A percentile compares a stretch with the other conserved stretches of the same genome.
These are phyloP conservation scores for Benthosema pterotum DNA, from an alignment of 2,797 vertebrate species.

Conservation along the genomic window DNA sequence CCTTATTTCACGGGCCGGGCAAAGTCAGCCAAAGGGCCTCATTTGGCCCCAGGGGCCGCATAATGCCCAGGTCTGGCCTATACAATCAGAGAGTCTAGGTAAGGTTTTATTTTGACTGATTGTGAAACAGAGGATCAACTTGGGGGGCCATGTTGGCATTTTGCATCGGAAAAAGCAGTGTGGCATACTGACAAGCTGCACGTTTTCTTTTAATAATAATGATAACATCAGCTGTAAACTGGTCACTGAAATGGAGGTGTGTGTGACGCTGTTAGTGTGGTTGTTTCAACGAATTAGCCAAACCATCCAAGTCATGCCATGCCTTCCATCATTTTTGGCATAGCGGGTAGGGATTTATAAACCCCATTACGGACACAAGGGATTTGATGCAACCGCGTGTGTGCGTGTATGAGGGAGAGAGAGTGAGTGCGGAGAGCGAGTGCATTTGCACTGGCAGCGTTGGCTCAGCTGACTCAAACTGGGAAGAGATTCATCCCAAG, in stretches of 20 bases:
- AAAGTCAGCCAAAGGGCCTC: no score
- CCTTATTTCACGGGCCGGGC: no score
- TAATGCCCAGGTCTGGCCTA: no score
- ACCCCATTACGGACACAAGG: conserved; percentile 61
- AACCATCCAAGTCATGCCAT: conserved; percentile 25
- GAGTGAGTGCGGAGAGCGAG: conserved; percentile 38
- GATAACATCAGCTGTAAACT: background rate
- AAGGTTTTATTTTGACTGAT: no score
- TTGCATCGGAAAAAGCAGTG: no score
- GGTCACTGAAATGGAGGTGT: background rate
- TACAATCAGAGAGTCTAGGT: no score
- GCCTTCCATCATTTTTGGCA: conserved; percentile 42
- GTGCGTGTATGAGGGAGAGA: background rate
- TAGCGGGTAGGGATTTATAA: conserved; percentile 65
- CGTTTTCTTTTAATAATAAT: no score
- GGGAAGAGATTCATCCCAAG: conserved; percentile 76
- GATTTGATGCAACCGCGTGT: conserved; percentile 41
- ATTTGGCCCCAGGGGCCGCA: no score
- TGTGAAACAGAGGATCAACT: no score
- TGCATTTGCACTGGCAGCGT: conserved; percentile 49
- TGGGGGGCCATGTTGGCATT: no score
- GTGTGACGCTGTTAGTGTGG: background rate
- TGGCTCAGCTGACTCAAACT: conserved; percentile 71
- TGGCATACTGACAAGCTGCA: no score
- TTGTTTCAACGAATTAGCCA: conserved; percentile 24